phyloP scores from a whole-genome alignment of 64 coral and sea anemone species.

The Pocillopora damicornis region DNA sequence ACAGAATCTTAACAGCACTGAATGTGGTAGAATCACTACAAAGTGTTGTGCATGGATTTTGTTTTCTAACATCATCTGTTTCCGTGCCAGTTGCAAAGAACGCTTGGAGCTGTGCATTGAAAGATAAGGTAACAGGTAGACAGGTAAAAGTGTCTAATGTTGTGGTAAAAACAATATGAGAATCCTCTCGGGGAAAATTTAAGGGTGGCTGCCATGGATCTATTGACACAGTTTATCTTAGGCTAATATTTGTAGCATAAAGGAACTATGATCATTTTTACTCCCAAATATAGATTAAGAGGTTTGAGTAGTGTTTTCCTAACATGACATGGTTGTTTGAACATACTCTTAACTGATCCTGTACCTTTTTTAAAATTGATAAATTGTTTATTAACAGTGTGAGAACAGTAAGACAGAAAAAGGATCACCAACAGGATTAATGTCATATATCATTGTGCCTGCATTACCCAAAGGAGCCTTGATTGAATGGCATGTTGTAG shows the following conservation, averaged over 20 bases:
- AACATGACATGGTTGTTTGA: neutral
- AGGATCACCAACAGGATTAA: slow-evolving; percentile 23
- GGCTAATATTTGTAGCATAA: too few species aligned
- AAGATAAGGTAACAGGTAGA: too few species aligned
- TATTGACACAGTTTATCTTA: too few species aligned
- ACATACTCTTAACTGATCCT: too few species aligned
- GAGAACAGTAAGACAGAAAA: neutral
- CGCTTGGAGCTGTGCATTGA: slow-evolving; percentile 17
- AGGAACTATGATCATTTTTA: too few species aligned
- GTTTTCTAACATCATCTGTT: slow-evolving; percentile 63
- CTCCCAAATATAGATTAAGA: too few species aligned
- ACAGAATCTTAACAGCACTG: slow-evolving; percentile 69
- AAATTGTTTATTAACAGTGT: neutral
- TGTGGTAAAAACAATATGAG: slow-evolving; percentile 23
- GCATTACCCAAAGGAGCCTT: slow-evolving; percentile 61
- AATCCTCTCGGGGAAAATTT: neutral
- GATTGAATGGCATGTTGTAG: slow-evolving; percentile 76
- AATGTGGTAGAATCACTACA: slow-evolving; percentile 23
- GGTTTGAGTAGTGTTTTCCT: too few species aligned
- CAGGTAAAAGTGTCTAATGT: neutral
- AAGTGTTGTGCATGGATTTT: slow-evolving; percentile 66
- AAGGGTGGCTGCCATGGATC: too few species aligned
- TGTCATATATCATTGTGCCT: slow-evolving; percentile 74
- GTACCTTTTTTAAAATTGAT: too few species aligned
- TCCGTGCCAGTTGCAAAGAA: slow-evolving; percentile 53